Evolutionary conservation across 2,113 vertebrate species (phyloP).

Genomic region (Lamprologus tigripictilis): DNA sequence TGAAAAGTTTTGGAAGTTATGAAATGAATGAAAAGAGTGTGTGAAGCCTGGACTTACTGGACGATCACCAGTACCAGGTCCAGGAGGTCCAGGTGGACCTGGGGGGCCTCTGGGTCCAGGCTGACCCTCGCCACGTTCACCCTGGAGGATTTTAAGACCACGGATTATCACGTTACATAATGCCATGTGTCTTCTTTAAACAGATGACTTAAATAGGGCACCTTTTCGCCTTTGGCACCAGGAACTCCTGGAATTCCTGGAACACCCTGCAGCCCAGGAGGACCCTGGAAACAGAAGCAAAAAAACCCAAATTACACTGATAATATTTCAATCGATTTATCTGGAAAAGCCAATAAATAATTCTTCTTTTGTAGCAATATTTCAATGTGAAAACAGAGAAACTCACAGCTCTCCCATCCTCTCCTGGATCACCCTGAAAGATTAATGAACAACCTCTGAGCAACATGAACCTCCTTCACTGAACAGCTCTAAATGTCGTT

Average conservation of each 20-base stretch:
- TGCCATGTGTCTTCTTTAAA: not conserved
- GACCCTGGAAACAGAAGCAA: constrained; percentile 66
- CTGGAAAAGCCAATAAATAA: not conserved
- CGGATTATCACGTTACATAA: not conserved
- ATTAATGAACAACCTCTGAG: not conserved
- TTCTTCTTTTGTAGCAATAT: not conserved
- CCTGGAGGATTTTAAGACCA: constrained; percentile 63
- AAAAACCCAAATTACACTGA: rapidly evolving
- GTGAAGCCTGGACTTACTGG: constrained; percentile 25
- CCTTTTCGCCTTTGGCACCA: constrained; percentile 85
- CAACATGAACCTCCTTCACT: not conserved
- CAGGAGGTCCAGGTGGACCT: constrained; percentile 82
- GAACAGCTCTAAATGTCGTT: not conserved
- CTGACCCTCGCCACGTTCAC: constrained; percentile 74
- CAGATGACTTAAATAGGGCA: constrained; percentile 6
- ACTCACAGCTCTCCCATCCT: constrained; percentile 84
- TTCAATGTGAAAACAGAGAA: not conserved
- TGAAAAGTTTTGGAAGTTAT: not conserved
- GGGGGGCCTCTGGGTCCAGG: constrained; percentile 76
- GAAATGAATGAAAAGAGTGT: not conserved
- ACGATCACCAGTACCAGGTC: constrained; percentile 49
- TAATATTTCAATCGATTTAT: not conserved
- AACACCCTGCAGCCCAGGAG: constrained; percentile 74
- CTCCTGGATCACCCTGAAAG: constrained; percentile 82
- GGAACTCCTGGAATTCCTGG: constrained; percentile 75